phyloP scores from a whole-genome alignment of 2,888 invertebrate genomes.

The Xanthia togata region DNA sequence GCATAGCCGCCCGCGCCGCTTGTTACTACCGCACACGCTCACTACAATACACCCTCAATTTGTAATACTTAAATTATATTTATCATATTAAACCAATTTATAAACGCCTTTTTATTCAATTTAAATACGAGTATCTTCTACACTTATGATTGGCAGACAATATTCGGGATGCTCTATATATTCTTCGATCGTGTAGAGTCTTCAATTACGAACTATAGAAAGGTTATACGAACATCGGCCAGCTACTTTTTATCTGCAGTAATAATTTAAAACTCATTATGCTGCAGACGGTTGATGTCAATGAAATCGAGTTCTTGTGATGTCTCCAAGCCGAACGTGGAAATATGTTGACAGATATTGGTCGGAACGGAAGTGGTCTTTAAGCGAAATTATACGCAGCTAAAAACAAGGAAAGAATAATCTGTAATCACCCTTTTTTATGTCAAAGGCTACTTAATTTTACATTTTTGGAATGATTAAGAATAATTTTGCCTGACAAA shows the following conservation, averaged over 20 bases:
- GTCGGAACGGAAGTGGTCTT: slow-evolving; percentile 88
- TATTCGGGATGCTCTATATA: slow-evolving; percentile 55
- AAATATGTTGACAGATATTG: slow-evolving; percentile 90
- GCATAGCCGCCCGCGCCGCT: slow-evolving; percentile 63
- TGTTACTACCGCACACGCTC: slow-evolving; percentile 58
- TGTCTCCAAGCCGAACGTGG: slow-evolving; percentile 86
- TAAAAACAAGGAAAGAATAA: slow-evolving; percentile 87
- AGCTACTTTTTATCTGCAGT: slow-evolving; percentile 88
- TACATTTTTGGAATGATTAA: slow-evolving; percentile 56
- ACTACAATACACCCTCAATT: slow-evolving; percentile 60
- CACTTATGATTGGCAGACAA: slow-evolving; percentile 50
- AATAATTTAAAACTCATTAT: slow-evolving; percentile 90
- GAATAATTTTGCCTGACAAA: slow-evolving; percentile 28
- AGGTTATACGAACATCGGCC: slow-evolving; percentile 82
- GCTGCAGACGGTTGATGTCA: slow-evolving; percentile 86
- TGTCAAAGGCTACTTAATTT: slow-evolving; percentile 78
- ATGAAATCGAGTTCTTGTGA: slow-evolving; percentile 90
- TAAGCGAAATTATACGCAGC: slow-evolving; percentile 87
- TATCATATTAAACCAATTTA: slow-evolving; percentile 44
- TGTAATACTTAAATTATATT: slow-evolving; percentile 53
- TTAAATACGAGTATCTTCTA: slow-evolving; percentile 52
- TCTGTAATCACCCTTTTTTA: slow-evolving; percentile 80
- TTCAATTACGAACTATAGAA: slow-evolving; percentile 83
- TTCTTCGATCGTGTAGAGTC: slow-evolving; percentile 74
- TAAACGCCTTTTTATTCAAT: slow-evolving; percentile 50